Base-by-base conservation (phyloP, 1,140 invertebrate species). In the Conus ventricosus region DNA sequence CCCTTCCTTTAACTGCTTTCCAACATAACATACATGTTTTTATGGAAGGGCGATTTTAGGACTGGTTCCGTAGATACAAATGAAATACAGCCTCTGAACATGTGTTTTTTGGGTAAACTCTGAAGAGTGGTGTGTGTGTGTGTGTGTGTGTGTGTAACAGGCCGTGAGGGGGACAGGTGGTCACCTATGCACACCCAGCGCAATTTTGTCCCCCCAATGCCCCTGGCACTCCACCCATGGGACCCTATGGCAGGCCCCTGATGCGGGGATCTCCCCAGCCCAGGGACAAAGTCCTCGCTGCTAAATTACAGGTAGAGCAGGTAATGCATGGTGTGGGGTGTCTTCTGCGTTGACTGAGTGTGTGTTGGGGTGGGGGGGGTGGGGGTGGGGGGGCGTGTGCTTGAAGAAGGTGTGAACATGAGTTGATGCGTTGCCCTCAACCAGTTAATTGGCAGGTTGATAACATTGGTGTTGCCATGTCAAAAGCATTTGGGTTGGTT, bases 161-260 rank as follows among this genome's bases (percentile, higher is more conserved):
- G 87, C 76, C 84, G 90, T 78, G 91, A 92, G 85, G 88, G 88
- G 11, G 87, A 80, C 15, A 90, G 89, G 27, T 92, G 92, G 91
- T 91, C 91, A 17, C 90, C 91, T 10, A 90, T 92, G 89, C 88
- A 88, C 23, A 83, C 63, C 20, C 88, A 89, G 85, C 87, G 91
- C 78, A 57, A 78, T 60, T 90, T 90, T 67, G 87, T 91, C 90
- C 91, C 23, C 90, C 91, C 10, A 89, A 60, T n/a, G 89, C 90
- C 17, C 90, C 91, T 20, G 87, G 87, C 20, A 91, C 90, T 8
- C 89, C 90, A 39, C 90, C 90, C 53, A 92, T 90, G 86, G 90
- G 90, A 20, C 90, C 90, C 76, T 90, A 89, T 83, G 85, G 88
- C 84, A 57, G 89, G 67, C 53, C 90, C 51, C 63, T 51, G 86